phyloP scores from a whole-genome alignment of 2,888 invertebrate genomes.

The Chrysolina haemoptera region DNA sequence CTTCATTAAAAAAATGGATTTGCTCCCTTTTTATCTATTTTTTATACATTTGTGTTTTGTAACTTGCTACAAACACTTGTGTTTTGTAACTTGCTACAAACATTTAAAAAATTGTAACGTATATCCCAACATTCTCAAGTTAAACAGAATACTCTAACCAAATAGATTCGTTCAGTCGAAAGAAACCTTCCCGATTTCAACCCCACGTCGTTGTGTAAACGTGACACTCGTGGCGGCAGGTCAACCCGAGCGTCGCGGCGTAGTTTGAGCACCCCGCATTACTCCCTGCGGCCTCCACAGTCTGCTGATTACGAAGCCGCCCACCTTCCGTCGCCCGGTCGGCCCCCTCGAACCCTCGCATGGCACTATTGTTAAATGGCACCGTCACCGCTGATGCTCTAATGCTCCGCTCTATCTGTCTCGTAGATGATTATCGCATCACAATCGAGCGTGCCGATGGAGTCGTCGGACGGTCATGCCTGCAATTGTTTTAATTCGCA shows the following conservation, averaged over 20 bases:
- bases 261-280: slow-evolving; percentile 60
- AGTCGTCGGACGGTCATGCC: slow-evolving; percentile 32
- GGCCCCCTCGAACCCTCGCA: slow-evolving; percentile 52
- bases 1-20: too few relatives aligned
- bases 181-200: slow-evolving; percentile 4
- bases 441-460: slow-evolving; percentile 36
- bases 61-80: too few relatives aligned
- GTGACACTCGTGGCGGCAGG: slow-evolving; percentile 64
- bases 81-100: too few relatives aligned
- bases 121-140: neutral
- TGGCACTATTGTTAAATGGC: slow-evolving; percentile 56
- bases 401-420: slow-evolving; percentile 38
- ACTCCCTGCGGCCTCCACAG: slow-evolving; percentile 58
- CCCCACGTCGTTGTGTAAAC: slow-evolving; percentile 32
- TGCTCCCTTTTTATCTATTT: too few relatives aligned
- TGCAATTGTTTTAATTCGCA: slow-evolving; percentile 34
- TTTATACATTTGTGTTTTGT: too few relatives aligned
- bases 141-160: slow-evolving; percentile 11
- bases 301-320: slow-evolving; percentile 63
- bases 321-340: slow-evolving; percentile 50
- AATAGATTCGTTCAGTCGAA: slow-evolving; percentile 16
- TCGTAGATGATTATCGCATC: slow-evolving; percentile 39
- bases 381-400: slow-evolving; percentile 46
- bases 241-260: slow-evolving; percentile 68
- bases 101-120: neutral